Evolutionary conservation across 92 coral and sea anemone species (phyloP), one percentile per base, ranked within the genome.

Genomic region (Diadumene lineata): DNA sequence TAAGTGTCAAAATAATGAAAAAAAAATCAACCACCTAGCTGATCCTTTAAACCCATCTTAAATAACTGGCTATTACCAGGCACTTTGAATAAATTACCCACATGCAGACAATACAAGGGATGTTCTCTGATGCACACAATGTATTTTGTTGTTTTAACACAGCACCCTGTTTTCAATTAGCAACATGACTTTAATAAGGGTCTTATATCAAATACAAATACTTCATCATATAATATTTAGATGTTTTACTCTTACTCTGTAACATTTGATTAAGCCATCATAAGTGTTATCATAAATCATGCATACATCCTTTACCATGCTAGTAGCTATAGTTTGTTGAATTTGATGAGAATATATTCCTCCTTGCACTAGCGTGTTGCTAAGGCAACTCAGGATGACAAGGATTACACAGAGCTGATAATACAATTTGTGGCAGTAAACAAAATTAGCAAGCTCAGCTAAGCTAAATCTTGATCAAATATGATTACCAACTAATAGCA

Each of bases 51-150:
- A 31, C 68, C 68, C 23, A 62, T 62, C 31, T 0, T 22, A 28
- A 62, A 62, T 62, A 62, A 62, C 68, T 28, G 11, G 68, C 68
- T 62, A 62, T 62, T 62, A 62, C 68, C 68, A 62, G 68, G n/a
- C 31, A 62, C 68, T 62, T 58, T 62, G 68, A 62, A 62, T 62
- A 62, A 27, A 62, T 62, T 29, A 62, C 28, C 68, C 68, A 27
- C 68, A 62, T 62, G 68, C 43, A 62, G 68, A 26, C n/a, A 27
- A 28, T 27, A 23, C 43, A 0, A 7, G n/a, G 38, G 68, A 28
- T 28, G 29, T 26, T 62, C 21, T 2, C 31, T 28, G 1, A 28
- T 11, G 2, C 29, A 22, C 29, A 25, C 64, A 58, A 6, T 58
- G 30, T 58, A 4, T 17, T 17, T 22, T 10, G 7, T 58, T 10